These are phyloP conservation scores for Caenorhabditis afra DNA, from an alignment of 2,888 invertebrate genomes.

Conservation along the genomic window DNA sequence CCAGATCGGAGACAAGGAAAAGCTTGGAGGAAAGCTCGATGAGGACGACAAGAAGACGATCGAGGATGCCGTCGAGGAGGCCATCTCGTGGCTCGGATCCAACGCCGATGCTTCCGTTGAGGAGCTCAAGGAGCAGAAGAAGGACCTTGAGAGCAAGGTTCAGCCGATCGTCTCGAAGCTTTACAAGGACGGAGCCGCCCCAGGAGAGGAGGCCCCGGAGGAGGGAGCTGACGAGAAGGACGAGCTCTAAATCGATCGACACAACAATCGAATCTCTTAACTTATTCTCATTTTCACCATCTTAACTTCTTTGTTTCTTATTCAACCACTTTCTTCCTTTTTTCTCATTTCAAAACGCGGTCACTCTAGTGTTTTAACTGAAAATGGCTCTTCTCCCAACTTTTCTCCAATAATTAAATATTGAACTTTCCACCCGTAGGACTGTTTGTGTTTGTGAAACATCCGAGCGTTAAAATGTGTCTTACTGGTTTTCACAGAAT, in stretches of 20 bases:
- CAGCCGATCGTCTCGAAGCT: constrained; percentile 98
- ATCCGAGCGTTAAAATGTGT: constrained; percentile 45
- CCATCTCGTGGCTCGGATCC: constrained; percentile 97
- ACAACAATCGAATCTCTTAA: constrained; percentile 12
- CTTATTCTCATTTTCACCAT: constrained; percentile 32
- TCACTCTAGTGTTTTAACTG: constrained; percentile 62
- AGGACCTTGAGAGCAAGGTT: constrained; percentile 91
- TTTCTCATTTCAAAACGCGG: constrained; percentile 63
- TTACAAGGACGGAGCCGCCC: constrained; percentile 84
- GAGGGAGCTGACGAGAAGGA: constrained; percentile 76
- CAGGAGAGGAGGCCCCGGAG: constrained; percentile 57
- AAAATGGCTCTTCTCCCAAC: constrained; percentile 30
- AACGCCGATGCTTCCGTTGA: constrained; percentile 85
- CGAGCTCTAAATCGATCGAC: constrained; percentile 72
- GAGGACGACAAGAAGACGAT: constrained; percentile 94
- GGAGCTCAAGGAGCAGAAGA: constrained; percentile 86
- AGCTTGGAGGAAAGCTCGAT: constrained; percentile 90
- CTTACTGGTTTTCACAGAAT: constrained; percentile 47
- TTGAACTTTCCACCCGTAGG: constrained; percentile 20
- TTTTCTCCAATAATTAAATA: constrained; percentile 3
- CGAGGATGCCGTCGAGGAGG: constrained; percentile 94
- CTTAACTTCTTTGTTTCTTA: constrained; percentile 22
- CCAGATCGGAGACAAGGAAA: constrained; percentile 92
- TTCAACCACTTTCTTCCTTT: constrained; percentile 3
- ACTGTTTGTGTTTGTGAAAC: constrained; percentile 49